Conservation (phyloP, 1,140 invertebrate species). For the Whitmania pigra region DNA sequence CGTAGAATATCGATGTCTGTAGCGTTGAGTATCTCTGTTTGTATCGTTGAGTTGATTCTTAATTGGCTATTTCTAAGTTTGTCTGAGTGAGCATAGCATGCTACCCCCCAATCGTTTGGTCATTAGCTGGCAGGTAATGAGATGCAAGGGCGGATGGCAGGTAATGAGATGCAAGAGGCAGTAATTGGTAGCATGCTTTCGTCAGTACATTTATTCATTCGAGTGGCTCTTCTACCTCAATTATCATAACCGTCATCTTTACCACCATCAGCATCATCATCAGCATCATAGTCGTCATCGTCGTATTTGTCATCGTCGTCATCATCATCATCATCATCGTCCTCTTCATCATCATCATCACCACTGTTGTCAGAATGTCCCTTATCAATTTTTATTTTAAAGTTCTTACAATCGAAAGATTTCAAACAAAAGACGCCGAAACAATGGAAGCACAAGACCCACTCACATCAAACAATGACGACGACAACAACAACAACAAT, state of each 20-base stretch:
- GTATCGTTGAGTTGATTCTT: too few species aligned
- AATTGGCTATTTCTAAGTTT: too few species aligned
- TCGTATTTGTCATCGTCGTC: not conserved
- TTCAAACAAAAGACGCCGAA: not conserved
- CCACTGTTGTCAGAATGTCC: not conserved
- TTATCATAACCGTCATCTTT: not conserved
- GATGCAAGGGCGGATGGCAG: too few species aligned
- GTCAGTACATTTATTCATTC: not conserved
- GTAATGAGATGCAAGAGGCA: too few species aligned
- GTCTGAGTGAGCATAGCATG: too few species aligned
- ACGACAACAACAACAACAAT: not conserved
- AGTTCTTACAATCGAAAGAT: not conserved
- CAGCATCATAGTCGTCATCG: not conserved
- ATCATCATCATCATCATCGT: not conserved
- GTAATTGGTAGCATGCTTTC: not conserved
- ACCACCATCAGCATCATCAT: not conserved
- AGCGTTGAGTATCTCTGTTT: too few species aligned
- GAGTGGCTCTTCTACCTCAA: too few species aligned
- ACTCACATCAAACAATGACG: not conserved
- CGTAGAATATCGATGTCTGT: too few species aligned
- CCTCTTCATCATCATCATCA: not conserved
- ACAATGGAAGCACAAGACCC: not conserved
- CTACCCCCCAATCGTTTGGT: too few species aligned
- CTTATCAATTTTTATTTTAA: not conserved
- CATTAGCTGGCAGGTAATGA: too few species aligned